These are phyloP conservation scores for Oxytorus armatus DNA, from an alignment of 2,888 invertebrate species.

Conservation along the genomic window DNA sequence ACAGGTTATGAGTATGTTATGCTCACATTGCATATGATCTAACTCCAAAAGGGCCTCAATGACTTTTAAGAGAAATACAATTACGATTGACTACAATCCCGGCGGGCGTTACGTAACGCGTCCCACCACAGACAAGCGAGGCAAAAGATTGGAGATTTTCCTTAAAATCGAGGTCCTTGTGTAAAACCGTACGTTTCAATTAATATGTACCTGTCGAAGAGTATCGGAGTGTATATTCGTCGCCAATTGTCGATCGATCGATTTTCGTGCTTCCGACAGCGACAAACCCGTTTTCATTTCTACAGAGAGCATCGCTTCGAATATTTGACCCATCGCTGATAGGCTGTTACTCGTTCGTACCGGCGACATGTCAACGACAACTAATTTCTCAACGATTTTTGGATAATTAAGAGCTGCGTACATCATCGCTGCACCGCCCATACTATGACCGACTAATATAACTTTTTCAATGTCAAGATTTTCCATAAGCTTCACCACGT, in stretches of 20 bases:
- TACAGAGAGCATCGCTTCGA: slow-evolving; percentile 89
- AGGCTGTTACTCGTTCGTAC: slow-evolving; percentile 87
- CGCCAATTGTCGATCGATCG: slow-evolving; percentile 88
- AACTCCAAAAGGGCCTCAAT: no score
- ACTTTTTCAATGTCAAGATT: slow-evolving; percentile 88
- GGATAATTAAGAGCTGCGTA: slow-evolving; percentile 91
- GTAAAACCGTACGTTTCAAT: no score
- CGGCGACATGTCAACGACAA: slow-evolving; percentile 91
- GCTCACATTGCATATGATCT: no score
- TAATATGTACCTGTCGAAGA: slow-evolving; percentile 86
- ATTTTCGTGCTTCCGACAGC: slow-evolving; percentile 89
- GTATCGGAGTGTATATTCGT: slow-evolving; percentile 86
- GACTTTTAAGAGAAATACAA: no score
- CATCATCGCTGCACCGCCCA: slow-evolving; percentile 98
- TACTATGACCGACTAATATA: slow-evolving; percentile 94
- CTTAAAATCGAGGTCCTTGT: not conserved
- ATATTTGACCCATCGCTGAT: slow-evolving; percentile 87
- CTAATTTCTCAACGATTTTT: slow-evolving; percentile 87
- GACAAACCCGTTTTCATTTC: slow-evolving; percentile 86
- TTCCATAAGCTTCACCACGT: slow-evolving; percentile 89
- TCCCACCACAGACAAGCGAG: no score
- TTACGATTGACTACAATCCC: no score
- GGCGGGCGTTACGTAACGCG: no score
- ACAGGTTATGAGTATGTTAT: no score
- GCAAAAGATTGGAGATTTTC: no score